A percentile compares a stretch with the other conserved stretches of the same genome.
Evolutionary conservation across 2,113 vertebrate species (phyloP).

Genomic region (Centrocercus urophasianus): DNA sequence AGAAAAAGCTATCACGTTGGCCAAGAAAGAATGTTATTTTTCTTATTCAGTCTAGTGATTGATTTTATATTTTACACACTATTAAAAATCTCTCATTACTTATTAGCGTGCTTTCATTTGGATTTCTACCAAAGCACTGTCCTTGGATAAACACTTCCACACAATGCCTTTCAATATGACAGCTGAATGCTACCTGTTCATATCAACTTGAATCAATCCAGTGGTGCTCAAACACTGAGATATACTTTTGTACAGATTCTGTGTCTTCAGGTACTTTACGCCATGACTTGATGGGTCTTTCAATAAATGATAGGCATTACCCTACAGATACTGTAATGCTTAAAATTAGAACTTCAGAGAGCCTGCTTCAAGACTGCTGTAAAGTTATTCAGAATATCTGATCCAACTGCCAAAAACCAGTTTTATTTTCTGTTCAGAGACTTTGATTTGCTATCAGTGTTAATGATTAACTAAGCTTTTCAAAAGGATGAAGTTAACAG

Average conservation of each 20-base stretch:
- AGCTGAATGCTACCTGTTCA: background rate
- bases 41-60: background rate
- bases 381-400: background rate
- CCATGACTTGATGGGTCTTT: background rate
- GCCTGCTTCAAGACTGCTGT: background rate
- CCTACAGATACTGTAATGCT: background rate
- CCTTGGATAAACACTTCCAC: background rate
- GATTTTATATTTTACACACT: background rate
- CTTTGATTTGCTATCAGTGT: conserved; percentile 5
- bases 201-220: background rate
- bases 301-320: background rate
- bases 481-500: conserved; percentile 4
- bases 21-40: background rate
- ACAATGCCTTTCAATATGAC: background rate
- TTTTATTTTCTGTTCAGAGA: background rate
- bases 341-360: background rate
- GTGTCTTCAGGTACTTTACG: background rate
- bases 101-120: background rate
- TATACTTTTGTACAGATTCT: background rate
- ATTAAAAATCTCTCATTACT: background rate
- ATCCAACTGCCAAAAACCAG: background rate
- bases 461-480: conserved; percentile 21
- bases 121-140: background rate
- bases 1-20: background rate
- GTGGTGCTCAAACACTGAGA: background rate